A percentile compares a stretch with the other conserved stretches of the same genome.
These are phyloP conservation scores for Paralichthys olivaceus DNA, from an alignment of 2,113 vertebrate genomes.

Conservation along the genomic window DNA sequence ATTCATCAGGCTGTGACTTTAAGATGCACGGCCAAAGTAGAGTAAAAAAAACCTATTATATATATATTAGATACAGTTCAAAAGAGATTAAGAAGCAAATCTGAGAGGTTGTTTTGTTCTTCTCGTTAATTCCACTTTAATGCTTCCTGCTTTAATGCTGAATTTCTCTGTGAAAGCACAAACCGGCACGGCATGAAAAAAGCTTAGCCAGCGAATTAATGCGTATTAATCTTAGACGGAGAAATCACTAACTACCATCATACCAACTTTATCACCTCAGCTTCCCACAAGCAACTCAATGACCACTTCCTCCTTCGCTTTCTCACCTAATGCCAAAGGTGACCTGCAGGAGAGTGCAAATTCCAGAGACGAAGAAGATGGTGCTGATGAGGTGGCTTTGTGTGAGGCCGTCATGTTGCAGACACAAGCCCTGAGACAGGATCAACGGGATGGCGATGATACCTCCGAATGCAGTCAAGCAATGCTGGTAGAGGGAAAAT, in stretches of 20 bases:
- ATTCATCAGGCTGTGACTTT: too few species aligned
- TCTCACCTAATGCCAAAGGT: constrained; percentile 92
- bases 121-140: constrained; percentile 29
- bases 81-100: constrained; percentile 23
- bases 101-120: constrained; percentile 28
- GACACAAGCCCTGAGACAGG: constrained; percentile 90
- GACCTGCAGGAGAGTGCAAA: constrained; percentile 95
- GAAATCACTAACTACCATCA: neutral
- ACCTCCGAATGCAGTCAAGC: constrained; percentile 92
- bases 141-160: constrained; percentile 5
- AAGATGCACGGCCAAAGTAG: too few species aligned
- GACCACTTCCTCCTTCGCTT: neutral
- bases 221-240: neutral
- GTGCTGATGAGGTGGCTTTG: constrained; percentile 97
- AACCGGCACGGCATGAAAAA: neutral
- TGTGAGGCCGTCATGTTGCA: constrained; percentile 92
- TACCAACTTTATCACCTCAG: too few species aligned
- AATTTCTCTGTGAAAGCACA: neutral
- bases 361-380: constrained; percentile 94
- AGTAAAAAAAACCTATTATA: too few species aligned
- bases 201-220: neutral
- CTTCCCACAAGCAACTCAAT: neutral
- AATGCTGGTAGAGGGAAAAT: constrained; percentile 84
- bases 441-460: constrained; percentile 92
- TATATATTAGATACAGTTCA: too few species aligned